Conservation (phyloP, 2,113 vertebrate species). For the Neopipo cinnamomea region DNA sequence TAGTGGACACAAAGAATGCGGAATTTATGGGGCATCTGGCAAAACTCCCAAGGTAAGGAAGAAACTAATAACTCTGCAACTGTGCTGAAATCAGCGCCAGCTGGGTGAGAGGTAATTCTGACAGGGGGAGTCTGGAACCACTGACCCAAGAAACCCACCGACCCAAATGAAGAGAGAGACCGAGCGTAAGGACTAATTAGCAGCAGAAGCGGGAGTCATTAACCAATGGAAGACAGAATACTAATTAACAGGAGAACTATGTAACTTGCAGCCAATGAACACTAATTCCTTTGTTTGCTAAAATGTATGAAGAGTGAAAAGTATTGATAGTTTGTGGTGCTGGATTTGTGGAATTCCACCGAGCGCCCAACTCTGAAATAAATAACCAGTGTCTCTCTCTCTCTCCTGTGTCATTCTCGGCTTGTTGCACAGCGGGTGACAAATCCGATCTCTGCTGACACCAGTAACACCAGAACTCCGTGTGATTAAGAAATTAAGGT, state of each 20-base stretch:
- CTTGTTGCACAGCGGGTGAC: neutral
- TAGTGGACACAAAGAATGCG: neutral
- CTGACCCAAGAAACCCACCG: neutral
- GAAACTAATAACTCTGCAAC: neutral
- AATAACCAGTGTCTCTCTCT: accelerated
- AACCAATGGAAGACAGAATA: accelerated
- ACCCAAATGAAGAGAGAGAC: neutral
- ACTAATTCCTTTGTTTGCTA: too few relatives aligned
- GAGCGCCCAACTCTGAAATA: neutral
- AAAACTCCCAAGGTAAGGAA: neutral
- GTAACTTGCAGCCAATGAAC: neutral
- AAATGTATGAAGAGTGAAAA: neutral
- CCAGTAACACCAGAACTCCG: neutral
- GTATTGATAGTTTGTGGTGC: neutral
- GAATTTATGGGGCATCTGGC: neutral
- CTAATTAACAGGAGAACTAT: neutral
- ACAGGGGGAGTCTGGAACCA: neutral
- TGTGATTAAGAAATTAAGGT: neutral
- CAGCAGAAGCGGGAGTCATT: neutral
- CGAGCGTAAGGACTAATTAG: neutral
- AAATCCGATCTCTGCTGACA: neutral
- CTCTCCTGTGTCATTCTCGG: neutral
- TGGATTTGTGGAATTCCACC: neutral
- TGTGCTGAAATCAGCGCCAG: too few relatives aligned
- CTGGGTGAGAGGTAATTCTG: neutral